Base-by-base conservation (phyloP, 2,113 vertebrate genomes). In the Egretta garzetta region DNA sequence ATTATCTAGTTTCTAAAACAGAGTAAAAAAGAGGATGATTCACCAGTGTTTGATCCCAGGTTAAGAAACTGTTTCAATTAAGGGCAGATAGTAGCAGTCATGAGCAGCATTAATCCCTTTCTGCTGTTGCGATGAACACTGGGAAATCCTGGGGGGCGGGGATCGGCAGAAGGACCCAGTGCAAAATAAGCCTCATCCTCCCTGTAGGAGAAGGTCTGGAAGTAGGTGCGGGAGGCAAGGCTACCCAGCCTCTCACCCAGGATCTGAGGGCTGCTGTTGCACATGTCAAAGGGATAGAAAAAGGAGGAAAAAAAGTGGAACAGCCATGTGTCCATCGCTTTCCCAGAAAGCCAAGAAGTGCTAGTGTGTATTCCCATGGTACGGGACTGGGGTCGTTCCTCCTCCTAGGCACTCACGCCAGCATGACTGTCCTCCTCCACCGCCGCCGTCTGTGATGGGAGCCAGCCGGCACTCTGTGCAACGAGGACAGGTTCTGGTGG, bases 361-460 rank as follows among this genome's bases (percentile, higher is more conserved):
- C 56, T 81, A 17, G 6, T 60, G 74, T 35, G 26, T 18, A 27
- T 37, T 43, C 63, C 60, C 30, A 5, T 0, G 15, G 37, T 1
- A 0, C 9, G 10, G 41, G 33, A 49, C 11, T 0, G 0, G 17
- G 18, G 26, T 8, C 24, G 12, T 28, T 50, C 35, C 35, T 23
- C 19, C 35, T 64, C 26, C 59, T 33, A 14, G 55, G 33, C 41
- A 30, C 6, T 47, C 28, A 13, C 45, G 74, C 28, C 59, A 39
- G 14, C 9, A 6, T 45, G 52, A 47, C 8, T 7, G 5, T 10
- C 12, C 22, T 56, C 39, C 52, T 68, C 24, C 13, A 6, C 12
- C 1, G 1, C 43, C 1, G 0, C 28, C 4, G 1, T 5, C 49
- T 2, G 1, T 2, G 4, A 28, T 2, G 6, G 66, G 8, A 68